These are phyloP conservation scores for Ibycter americanus DNA, from an alignment of 2,797 vertebrate genomes.

Conservation along the genomic window DNA sequence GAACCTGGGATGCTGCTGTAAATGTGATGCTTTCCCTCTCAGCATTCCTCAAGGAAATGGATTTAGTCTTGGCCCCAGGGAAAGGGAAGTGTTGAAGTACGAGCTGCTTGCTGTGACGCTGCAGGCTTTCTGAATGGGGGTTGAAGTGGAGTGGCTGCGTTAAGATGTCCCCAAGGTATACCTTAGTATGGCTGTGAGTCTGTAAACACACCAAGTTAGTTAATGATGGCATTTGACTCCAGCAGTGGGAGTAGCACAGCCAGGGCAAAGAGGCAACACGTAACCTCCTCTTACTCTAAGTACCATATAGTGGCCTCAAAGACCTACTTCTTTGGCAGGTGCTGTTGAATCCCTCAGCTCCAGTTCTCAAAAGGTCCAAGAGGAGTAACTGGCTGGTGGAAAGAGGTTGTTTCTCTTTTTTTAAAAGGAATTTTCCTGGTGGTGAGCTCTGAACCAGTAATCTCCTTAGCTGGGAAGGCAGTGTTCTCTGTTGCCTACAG, in stretches of 20 bases:
- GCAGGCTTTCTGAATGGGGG: background rate
- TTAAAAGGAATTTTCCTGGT: background rate
- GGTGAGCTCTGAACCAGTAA: background rate
- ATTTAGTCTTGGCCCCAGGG: background rate
- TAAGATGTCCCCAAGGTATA: conserved; percentile 14
- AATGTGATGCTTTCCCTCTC: background rate
- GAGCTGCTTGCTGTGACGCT: background rate
- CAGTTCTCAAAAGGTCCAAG: background rate
- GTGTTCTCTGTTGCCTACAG: background rate
- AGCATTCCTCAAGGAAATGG: background rate
- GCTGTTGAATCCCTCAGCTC: background rate
- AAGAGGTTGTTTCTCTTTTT: background rate
- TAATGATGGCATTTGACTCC: conserved; percentile 9
- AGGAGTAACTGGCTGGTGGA: background rate
- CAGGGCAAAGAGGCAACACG: background rate
- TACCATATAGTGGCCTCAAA: background rate
- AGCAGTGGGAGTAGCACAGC: background rate
- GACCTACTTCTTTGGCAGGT: background rate
- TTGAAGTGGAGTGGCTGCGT: background rate
- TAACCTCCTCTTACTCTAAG: background rate
- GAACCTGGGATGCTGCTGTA: background rate
- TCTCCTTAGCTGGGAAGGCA: background rate
- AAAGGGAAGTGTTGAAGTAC: background rate
- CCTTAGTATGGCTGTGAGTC: background rate
- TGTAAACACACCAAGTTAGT: conserved; percentile 25